phyloP scores from a whole-genome alignment of 2,888 invertebrate species.

The Nesidiocoris tenuis region DNA sequence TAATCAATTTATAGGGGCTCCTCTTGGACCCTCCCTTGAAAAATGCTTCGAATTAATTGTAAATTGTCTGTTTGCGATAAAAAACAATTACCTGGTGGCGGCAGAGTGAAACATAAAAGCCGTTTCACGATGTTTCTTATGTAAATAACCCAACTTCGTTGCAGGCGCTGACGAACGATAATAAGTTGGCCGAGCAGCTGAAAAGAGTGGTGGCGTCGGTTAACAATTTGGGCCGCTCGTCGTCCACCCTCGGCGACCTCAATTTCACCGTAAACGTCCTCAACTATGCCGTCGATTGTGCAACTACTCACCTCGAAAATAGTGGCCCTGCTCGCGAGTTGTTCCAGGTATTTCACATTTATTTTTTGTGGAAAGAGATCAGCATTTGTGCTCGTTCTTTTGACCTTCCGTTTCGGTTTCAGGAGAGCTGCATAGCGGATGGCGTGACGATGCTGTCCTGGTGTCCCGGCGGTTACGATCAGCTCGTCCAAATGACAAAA shows the following conservation, averaged over 20 bases:
- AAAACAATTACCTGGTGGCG: too few species aligned
- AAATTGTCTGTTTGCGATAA: too few species aligned
- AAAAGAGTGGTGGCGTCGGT: background rate
- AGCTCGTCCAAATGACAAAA: conserved; percentile 18
- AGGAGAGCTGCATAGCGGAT: background rate
- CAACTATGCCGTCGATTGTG: conserved; percentile 24
- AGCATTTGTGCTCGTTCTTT: too few species aligned
- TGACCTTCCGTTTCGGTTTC: background rate
- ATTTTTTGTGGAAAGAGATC: too few species aligned
- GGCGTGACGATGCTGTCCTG: conserved; percentile 10
- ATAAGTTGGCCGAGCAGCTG: background rate
- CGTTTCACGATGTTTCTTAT: too few species aligned
- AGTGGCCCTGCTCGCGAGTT: conserved; percentile 14
- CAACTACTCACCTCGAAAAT: conserved; percentile 19
- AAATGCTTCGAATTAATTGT: too few species aligned
- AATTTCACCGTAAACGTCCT: conserved; percentile 20
- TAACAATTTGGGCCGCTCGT: background rate
- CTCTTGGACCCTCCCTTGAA: too few species aligned
- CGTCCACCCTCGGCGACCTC: conserved; percentile 3
- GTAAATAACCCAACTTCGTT: too few species aligned
- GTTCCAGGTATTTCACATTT: too few species aligned
- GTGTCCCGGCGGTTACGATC: conserved; percentile 20
- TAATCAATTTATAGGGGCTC: too few species aligned
- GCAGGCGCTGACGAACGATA: background rate
- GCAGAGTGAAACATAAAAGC: too few species aligned